phyloP scores from a whole-genome alignment of 2,888 invertebrate genomes.

The Stratiomys singularior region DNA sequence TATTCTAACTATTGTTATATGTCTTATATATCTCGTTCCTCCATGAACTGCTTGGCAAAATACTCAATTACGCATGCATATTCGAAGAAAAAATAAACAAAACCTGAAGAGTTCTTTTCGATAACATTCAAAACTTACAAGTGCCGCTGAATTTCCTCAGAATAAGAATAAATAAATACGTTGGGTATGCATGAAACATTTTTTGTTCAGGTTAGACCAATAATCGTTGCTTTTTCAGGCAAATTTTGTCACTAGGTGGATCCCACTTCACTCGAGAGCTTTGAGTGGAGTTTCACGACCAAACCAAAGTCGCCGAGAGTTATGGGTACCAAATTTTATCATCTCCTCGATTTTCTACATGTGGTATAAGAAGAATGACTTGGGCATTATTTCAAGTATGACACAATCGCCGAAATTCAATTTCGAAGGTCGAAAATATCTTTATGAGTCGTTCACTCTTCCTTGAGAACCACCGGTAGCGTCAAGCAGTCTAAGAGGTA shows the following conservation, averaged over 20 bases:
- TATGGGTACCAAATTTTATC: not conserved
- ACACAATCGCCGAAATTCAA: not conserved
- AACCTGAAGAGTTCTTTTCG: too few species aligned
- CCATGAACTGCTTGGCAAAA: too few species aligned
- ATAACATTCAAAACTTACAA: too few species aligned
- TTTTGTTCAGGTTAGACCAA: not conserved
- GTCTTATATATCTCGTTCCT: too few species aligned
- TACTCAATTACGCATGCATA: too few species aligned
- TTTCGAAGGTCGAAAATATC: conserved; percentile 17
- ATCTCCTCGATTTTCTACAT: not conserved
- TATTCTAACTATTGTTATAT: too few species aligned
- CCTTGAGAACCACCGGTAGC: not conserved
- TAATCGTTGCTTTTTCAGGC: not conserved
- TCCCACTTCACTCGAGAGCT: conserved; percentile 1
- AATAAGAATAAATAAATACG: not conserved
- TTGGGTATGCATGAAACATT: not conserved
- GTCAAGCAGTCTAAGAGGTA: not conserved
- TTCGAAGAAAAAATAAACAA: too few species aligned
- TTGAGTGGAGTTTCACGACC: not conserved
- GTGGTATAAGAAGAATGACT: conserved; percentile 11
- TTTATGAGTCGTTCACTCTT: conserved; percentile 4
- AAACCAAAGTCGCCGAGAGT: not conserved
- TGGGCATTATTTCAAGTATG: conserved; percentile 12
- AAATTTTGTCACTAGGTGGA: conserved; percentile 25
- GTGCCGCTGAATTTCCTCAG: too few species aligned